A percentile compares a stretch with the other conserved stretches of the same genome.
These are phyloP conservation scores for Hemaris fuciformis DNA, from an alignment of 2,888 invertebrate species.

Conservation along the genomic window DNA sequence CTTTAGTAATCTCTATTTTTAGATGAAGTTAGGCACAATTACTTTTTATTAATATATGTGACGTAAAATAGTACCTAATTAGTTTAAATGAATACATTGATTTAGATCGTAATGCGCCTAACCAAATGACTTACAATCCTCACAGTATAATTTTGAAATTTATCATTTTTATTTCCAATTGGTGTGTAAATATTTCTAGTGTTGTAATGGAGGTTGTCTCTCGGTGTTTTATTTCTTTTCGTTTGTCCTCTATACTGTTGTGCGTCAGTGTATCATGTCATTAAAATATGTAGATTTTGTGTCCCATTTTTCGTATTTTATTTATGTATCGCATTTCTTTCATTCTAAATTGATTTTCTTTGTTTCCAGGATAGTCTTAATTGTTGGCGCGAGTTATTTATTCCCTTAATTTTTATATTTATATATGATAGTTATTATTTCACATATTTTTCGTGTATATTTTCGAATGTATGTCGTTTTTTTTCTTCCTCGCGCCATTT, in stretches of 20 bases:
- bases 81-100: background rate
- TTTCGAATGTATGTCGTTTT: too few species aligned
- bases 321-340: background rate
- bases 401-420: background rate
- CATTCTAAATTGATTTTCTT: background rate
- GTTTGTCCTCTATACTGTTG: background rate
- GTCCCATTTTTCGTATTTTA: background rate
- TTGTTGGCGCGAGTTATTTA: background rate
- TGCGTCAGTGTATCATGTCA: background rate
- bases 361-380: background rate
- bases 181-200: background rate
- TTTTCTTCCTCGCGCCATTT: background rate
- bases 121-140: background rate
- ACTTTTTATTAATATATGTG: slow-evolving; percentile 36
- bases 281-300: background rate
- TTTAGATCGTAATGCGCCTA: background rate
- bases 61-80: slow-evolving; percentile 8
- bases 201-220: background rate
- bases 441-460: background rate
- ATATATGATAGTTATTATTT: background rate
- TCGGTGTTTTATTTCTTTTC: background rate
- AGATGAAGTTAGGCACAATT: slow-evolving; percentile 33
- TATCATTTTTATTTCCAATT: background rate
- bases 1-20: slow-evolving; percentile 26
- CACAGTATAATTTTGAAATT: background rate